Conservation (phyloP, 2,113 vertebrate genomes). For the Parus major region DNA sequence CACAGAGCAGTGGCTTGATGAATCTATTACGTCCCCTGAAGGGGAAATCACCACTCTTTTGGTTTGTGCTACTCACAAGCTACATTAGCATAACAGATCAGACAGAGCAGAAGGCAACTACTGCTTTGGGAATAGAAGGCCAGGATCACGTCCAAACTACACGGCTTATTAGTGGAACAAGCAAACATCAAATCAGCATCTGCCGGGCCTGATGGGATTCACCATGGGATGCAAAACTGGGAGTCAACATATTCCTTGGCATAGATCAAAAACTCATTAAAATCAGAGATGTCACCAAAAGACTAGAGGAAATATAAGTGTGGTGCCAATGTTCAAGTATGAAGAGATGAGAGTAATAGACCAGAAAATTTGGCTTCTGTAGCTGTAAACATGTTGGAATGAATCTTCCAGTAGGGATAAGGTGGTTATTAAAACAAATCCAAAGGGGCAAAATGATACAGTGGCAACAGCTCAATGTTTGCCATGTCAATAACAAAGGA, state of each 20-base stretch:
- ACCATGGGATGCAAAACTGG: not conserved
- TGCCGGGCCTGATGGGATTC: slow-evolving; percentile 42
- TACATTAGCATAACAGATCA: slow-evolving; percentile 50
- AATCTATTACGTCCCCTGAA: slow-evolving; percentile 34
- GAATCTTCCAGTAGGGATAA: slow-evolving; percentile 7
- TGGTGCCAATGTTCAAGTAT: slow-evolving; percentile 15
- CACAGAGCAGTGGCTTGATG: slow-evolving; percentile 8
- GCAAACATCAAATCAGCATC: slow-evolving; percentile 64
- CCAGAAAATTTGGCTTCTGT: slow-evolving; percentile 28
- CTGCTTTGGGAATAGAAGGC: slow-evolving; percentile 52
- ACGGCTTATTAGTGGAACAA: slow-evolving; percentile 65
- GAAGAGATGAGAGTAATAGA: slow-evolving; percentile 17
- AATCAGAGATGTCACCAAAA: slow-evolving; percentile 40
- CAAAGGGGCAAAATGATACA: not conserved
- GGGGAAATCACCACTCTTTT: slow-evolving; percentile 38
- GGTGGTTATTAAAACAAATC: slow-evolving; percentile 13
- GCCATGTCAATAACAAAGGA: not conserved
- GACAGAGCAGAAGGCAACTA: slow-evolving; percentile 63
- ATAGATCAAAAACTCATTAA: slow-evolving; percentile 63
- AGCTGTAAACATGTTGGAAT: not conserved
- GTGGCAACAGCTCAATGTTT: not conserved
- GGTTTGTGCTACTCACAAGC: slow-evolving; percentile 14
- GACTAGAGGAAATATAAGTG: not conserved
- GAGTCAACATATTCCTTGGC: slow-evolving; percentile 43
- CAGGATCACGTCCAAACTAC: slow-evolving; percentile 60